These are phyloP conservation scores for Orthonevra nobilis DNA, from an alignment of 2,888 invertebrate genomes.

Conservation along the genomic window DNA sequence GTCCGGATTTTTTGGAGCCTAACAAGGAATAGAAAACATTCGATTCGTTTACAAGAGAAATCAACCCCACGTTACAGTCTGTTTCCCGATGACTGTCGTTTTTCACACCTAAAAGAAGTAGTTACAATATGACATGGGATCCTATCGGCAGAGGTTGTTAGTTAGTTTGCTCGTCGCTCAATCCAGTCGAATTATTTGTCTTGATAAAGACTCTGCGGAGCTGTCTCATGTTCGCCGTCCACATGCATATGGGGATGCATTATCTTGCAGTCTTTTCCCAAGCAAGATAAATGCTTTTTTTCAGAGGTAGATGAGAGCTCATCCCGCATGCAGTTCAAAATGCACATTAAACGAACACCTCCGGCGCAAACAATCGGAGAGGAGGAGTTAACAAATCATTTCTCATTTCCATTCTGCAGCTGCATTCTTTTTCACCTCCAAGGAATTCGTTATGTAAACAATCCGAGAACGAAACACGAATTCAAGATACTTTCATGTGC, in stretches of 20 bases:
- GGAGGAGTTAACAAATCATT: constrained; percentile 55
- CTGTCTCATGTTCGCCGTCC: constrained; percentile 21
- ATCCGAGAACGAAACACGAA: too few relatives aligned
- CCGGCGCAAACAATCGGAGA: too few relatives aligned
- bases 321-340: neutral
- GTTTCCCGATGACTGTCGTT: too few relatives aligned
- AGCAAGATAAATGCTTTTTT: constrained; percentile 42
- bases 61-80: too few relatives aligned
- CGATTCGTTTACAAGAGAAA: too few relatives aligned
- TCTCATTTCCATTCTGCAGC: constrained; percentile 8
- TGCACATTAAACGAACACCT: constrained; percentile 34
- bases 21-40: too few relatives aligned
- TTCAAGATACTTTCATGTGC: constrained; percentile 35
- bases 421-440: constrained; percentile 21
- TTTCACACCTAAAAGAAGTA: too few relatives aligned
- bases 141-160: too few relatives aligned
- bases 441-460: constrained; percentile 40
- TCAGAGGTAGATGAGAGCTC: neutral
- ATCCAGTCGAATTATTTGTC: constrained; percentile 55
- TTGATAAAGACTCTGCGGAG: constrained; percentile 49
- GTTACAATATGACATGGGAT: too few relatives aligned
- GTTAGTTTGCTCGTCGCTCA: constrained; percentile 41
- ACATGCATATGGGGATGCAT: constrained; percentile 28
- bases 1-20: too few relatives aligned
- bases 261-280: constrained; percentile 26